A percentile compares a stretch with the other conserved stretches of the same genome.
Evolutionary conservation across 2,888 invertebrate genomes (phyloP).

Genomic region (Agrochola litura): DNA sequence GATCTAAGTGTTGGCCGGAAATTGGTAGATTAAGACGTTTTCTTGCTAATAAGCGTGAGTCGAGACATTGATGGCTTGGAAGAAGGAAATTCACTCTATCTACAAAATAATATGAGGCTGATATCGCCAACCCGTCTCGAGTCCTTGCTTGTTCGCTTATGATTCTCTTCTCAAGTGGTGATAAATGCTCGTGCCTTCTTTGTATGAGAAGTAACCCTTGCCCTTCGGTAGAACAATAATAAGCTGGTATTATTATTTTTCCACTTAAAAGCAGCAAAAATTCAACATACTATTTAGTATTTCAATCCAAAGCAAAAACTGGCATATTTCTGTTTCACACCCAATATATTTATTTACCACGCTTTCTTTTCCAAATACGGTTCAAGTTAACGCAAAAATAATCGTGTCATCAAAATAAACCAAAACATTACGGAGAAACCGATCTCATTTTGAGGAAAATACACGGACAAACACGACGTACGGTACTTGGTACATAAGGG

Average conservation of each 20-base stretch:
- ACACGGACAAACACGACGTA: slow-evolving; percentile 53
- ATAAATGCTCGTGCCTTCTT: too few relatives aligned
- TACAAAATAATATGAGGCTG: too few relatives aligned
- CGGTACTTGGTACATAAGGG: slow-evolving; percentile 57
- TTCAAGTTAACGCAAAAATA: slow-evolving; percentile 42
- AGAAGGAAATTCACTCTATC: not conserved
- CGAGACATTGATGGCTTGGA: not conserved
- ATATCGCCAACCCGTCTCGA: too few relatives aligned
- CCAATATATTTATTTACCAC: slow-evolving; percentile 6
- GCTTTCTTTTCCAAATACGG: not conserved
- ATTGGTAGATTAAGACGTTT: slow-evolving; percentile 33
- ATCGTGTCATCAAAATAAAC: slow-evolving; percentile 58
- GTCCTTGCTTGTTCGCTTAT: too few relatives aligned
- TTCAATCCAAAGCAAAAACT: slow-evolving; percentile 27
- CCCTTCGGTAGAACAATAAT: too few relatives aligned
- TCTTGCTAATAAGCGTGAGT: slow-evolving; percentile 11
- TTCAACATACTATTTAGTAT: not conserved
- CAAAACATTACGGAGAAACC: slow-evolving; percentile 53
- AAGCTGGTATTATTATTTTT: too few relatives aligned
- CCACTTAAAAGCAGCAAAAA: not conserved
- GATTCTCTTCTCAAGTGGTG: too few relatives aligned
- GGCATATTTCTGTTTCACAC: not conserved
- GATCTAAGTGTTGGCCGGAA: slow-evolving; percentile 56
- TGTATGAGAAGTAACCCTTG: too few relatives aligned
- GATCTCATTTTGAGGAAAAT: slow-evolving; percentile 62